Base-by-base conservation (phyloP, 2,797 vertebrate genomes). In the Anguilla megastoma region DNA sequence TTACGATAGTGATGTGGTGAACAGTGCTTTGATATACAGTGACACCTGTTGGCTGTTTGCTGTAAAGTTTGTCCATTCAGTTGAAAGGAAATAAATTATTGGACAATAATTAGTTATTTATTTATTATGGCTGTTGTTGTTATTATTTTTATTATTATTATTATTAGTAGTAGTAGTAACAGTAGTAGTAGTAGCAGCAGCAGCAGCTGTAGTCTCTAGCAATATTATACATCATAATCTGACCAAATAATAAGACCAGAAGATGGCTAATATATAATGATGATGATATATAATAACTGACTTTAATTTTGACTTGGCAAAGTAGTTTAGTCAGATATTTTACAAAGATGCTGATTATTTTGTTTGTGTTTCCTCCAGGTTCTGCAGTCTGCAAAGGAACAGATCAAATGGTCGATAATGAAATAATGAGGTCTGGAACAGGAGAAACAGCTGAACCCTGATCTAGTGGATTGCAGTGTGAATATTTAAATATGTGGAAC, bases 401-500 rank as follows among this genome's bases (percentile, higher is more conserved):
- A 86, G 24, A 86, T 86, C 66, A 86, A 86, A 45, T 86, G 85
- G 85, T 86, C 85, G 7, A 76, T 86, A 54, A 18, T 86, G 66
- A 86, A 86, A 63, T 86, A 33, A 85, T 63, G 14, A 80, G 14
- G 41, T 21, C 36, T 24, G 76, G 76, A 1, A 80, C 76, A 1
- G 21, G 36, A 41, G 41, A 80, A 80, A 36, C 45, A 6, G 27
- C 30, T 10, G 45, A 45, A 18, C 33, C 14, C 36, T 6, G 5
- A 45, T 71, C 16, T 18, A 60, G 66, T 71, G 30, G 36, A 41
- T 6, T 80, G 36, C 36, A 80, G 36, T 80, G 36, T 80, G 27
- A 41, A 80, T 41, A 41, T 74, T 74, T 80, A 74, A 36, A 74
- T 74, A 0, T 74, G 30, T 41, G 36, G 74, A 41, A 45, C 33